Percentiles rank a stretch among this genome's conserved stretches.
Evolutionary conservation across 2,797 vertebrate species (phyloP).

Genomic region (Oryzias sinensis): DNA sequence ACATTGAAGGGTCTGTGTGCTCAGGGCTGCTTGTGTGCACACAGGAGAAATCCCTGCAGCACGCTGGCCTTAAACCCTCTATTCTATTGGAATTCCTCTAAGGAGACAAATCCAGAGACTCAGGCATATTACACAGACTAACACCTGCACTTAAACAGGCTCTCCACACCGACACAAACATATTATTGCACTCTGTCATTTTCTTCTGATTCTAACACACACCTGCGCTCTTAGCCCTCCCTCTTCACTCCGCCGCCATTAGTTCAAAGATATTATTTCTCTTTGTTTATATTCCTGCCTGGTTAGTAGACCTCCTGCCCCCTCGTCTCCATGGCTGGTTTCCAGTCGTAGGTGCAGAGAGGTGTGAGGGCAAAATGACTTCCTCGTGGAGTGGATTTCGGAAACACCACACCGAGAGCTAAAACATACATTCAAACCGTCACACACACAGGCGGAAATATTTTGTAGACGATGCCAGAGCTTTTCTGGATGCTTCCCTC

Average conservation of each 20-base stretch:
- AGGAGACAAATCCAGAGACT: conserved; percentile 62
- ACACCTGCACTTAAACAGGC: conserved; percentile 32
- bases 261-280: conserved; percentile 22
- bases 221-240: conserved; percentile 18
- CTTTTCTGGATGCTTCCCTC: conserved; percentile 45
- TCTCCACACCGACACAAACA: conserved; percentile 5
- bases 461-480: conserved; percentile 43
- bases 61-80: conserved; percentile 59
- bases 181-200: conserved; percentile 27
- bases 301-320: conserved; percentile 7
- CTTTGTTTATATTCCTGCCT: conserved; percentile 11
- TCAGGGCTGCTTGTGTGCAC: conserved; percentile 5
- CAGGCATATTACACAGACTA: conserved; percentile 63
- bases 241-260: conserved; percentile 1
- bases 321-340: conserved; percentile 28
- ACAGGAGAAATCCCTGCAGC: conserved; percentile 49
- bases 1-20: neutral
- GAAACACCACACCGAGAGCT: conserved; percentile 49
- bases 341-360: conserved; percentile 50
- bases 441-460: conserved; percentile 15
- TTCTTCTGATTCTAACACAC: conserved; percentile 27
- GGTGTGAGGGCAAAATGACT: conserved; percentile 55
- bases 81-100: conserved; percentile 53
- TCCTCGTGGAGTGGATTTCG: conserved; percentile 53
- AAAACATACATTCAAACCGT: conserved; percentile 11